Conservation (phyloP, 1,140 invertebrate species). For the Papilio glaucus region DNA sequence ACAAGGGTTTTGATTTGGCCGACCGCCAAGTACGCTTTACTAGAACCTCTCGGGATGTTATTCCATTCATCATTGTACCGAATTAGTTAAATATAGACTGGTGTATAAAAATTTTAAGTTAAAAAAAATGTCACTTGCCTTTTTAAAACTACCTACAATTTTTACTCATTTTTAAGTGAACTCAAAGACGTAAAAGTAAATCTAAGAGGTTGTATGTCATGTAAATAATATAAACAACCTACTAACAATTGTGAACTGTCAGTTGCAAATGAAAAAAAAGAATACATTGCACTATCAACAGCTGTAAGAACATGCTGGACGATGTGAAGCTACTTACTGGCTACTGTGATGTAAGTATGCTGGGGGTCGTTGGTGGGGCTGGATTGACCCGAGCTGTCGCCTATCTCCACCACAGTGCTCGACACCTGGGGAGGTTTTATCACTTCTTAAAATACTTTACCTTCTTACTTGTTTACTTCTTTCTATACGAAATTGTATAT, state of each 20-base stretch:
- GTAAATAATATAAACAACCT: not conserved
- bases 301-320: not conserved
- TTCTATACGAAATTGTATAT: too few species aligned
- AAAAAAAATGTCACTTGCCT: too few species aligned
- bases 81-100: too few species aligned
- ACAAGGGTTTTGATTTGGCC: too few species aligned
- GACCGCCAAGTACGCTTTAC: too few species aligned
- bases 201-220: not conserved
- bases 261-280: not conserved
- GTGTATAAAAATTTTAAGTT: too few species aligned
- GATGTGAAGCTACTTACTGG: constrained; percentile 54
- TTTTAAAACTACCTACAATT: too few species aligned
- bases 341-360: constrained; percentile 74
- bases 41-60: too few species aligned
- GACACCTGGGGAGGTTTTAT: constrained; percentile 62
- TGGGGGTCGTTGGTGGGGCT: constrained; percentile 68
- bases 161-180: not conserved
- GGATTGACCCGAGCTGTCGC: constrained; percentile 76
- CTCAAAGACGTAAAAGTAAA: not conserved
- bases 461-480: too few species aligned
- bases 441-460: not conserved
- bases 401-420: constrained; percentile 76
- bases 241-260: not conserved
- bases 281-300: not conserved
- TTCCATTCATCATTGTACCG: too few species aligned